Percentiles rank a stretch among this genome's conserved stretches.
phyloP scores from a whole-genome alignment of 2,888 invertebrate species.

The Mesoligia furuncula region DNA sequence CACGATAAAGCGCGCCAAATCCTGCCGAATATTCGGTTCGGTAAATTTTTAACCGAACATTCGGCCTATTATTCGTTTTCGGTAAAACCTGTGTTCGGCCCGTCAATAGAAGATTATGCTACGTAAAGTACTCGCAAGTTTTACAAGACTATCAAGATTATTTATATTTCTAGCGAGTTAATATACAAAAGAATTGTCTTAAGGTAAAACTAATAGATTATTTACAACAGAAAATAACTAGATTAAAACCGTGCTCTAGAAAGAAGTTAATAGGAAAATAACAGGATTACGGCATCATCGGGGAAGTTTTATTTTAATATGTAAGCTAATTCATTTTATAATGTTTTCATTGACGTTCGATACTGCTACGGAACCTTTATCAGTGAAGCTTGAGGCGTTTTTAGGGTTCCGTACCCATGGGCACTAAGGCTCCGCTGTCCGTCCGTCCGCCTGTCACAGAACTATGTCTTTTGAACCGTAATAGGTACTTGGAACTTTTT shows the following conservation, averaged over 20 bases:
- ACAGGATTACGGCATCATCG: constrained; percentile 12
- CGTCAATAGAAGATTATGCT: not conserved
- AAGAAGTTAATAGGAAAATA: constrained; percentile 29
- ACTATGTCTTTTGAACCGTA: not conserved
- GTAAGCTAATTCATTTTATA: constrained; percentile 5
- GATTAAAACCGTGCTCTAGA: constrained; percentile 2
- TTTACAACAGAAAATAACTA: constrained; percentile 5
- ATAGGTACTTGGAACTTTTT: not conserved
- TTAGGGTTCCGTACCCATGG: not conserved
- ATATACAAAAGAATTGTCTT: not conserved
- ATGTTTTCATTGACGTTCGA: constrained; percentile 11
- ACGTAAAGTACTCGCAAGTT: not conserved
- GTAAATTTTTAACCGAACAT: not conserved
- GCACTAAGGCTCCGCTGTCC: not conserved
- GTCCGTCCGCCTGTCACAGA: not conserved
- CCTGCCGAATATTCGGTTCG: not conserved
- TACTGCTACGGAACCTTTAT: not conserved
- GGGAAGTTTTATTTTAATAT: constrained; percentile 1
- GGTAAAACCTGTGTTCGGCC: not conserved
- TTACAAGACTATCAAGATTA: not conserved
- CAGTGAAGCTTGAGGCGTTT: not conserved
- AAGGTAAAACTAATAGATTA: not conserved
- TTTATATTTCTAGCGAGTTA: not conserved
- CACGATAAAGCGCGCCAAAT: not conserved
- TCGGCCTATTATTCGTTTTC: not conserved